Conservation (phyloP, 1,140 invertebrate species). For the Euwallacea similis region DNA sequence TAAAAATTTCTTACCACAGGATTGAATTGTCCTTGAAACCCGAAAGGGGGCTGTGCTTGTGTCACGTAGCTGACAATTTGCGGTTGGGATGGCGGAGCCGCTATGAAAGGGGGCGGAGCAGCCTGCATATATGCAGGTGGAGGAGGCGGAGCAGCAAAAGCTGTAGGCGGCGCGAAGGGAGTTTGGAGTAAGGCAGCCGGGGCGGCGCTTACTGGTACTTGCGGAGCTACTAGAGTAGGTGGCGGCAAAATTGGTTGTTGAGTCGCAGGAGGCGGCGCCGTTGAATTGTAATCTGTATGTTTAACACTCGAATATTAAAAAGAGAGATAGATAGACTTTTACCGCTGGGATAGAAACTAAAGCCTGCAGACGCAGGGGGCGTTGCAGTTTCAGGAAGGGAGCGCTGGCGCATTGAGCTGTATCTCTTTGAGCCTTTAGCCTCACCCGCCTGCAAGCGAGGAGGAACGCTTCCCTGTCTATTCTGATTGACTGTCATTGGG, state of each 20-base stretch:
- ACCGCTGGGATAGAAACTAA: constrained; percentile 49
- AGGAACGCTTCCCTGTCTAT: constrained; percentile 54
- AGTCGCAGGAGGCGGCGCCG: constrained; percentile 36
- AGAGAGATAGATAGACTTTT: constrained; percentile 15
- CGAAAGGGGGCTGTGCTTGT: constrained; percentile 45
- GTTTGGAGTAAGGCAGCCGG: constrained; percentile 17
- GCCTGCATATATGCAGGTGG: constrained; percentile 45
- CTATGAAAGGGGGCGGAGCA: constrained; percentile 44
- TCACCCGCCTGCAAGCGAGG: constrained; percentile 56
- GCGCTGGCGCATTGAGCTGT: constrained; percentile 59
- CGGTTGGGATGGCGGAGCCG: constrained; percentile 42
- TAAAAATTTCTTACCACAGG: constrained; percentile 39
- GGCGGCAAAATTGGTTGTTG: constrained; percentile 41
- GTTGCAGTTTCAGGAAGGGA: constrained; percentile 54
- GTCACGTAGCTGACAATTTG: constrained; percentile 49
- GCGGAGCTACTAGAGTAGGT: constrained; percentile 39
- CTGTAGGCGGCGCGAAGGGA: constrained; percentile 32
- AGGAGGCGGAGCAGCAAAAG: constrained; percentile 41
- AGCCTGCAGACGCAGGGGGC: constrained; percentile 42
- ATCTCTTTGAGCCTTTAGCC: constrained; percentile 57
- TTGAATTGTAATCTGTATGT: constrained; percentile 47
- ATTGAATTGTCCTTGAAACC: constrained; percentile 50
- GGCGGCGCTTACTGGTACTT: constrained; percentile 39
- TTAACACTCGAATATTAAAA: constrained; percentile 13
- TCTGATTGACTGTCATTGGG: constrained; percentile 48